Evolutionary conservation across 2,113 vertebrate genomes (phyloP), one percentile per base, ranked within the genome.

Genomic region (Verasper variegatus): DNA sequence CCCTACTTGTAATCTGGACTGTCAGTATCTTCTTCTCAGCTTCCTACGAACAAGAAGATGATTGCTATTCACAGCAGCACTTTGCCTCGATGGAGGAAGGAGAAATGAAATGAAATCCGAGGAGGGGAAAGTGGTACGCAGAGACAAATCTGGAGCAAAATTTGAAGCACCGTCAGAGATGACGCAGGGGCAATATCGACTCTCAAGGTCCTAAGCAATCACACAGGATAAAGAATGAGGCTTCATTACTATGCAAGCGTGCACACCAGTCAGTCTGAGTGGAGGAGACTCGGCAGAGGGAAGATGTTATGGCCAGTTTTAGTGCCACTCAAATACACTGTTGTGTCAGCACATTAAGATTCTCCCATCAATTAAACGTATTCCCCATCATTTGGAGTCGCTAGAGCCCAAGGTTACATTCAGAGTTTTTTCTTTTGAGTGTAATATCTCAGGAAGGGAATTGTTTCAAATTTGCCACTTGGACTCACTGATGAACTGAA

Each of bases 201-300:
- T 67, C 62, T 84, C 67, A 86, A 83, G 81, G 82, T 78, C 76
- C 83, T 11, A 56, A 59, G 62, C 66, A 78, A 76, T 81, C 86
- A 58, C 26, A 14, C 14, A 10, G 70, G 76, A 77, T 76, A 23
- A 75, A 78, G 31, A 64, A 45, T 2, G 17, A 82, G 69, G 23
- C 64, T 56, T 87, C 78, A 85, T 91, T 83, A 60, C 11, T 78
- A 91, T 90, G 84, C 83, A 58, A 88, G 81, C 59, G 73, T 64
- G 80, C 63, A 27, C 9, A 0, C 2, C 66, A 55, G 72, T 79
- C 70, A 72, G 76, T 79, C 70, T 72, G 81, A 68, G 72, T 42
- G 42, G 62, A 63, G 68, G 61, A 71, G 52, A 76, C 14, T 64
- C 52, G 23, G 69, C 24, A 14, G 42, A 51, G 7, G 20, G 26